A percentile compares a stretch with the other conserved stretches of the same genome.
Conservation (phyloP, 2,888 invertebrate genomes). For the Caenorhabditis zanzibari region DNA sequence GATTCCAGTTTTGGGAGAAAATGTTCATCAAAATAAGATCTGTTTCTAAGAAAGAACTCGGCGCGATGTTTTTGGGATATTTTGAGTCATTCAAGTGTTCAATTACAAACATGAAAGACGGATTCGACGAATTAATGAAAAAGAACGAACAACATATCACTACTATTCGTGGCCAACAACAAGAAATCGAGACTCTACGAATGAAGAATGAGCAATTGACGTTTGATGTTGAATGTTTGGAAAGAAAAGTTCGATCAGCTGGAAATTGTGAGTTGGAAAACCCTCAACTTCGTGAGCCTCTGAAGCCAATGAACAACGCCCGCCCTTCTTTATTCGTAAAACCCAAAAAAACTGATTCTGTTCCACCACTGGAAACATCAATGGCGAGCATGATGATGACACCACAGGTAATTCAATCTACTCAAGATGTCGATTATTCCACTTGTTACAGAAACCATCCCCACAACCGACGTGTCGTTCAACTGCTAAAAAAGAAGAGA, state of each 20-base stretch:
- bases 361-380: not conserved
- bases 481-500: conserved; percentile 28
- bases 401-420: conserved; percentile 32
- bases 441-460: conserved; percentile 27
- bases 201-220: conserved; percentile 35
- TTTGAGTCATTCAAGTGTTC: conserved; percentile 54
- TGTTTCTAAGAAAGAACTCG: conserved; percentile 45
- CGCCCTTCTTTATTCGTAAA: conserved; percentile 47
- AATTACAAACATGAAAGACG: conserved; percentile 26
- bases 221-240: conserved; percentile 26
- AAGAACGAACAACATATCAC: conserved; percentile 43
- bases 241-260: conserved; percentile 25
- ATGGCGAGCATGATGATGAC: conserved; percentile 37
- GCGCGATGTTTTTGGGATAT: conserved; percentile 30
- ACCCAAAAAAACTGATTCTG: conserved; percentile 15
- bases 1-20: conserved; percentile 42
- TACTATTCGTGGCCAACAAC: conserved; percentile 36
- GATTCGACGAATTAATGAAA: conserved; percentile 36
- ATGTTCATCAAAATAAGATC: conserved; percentile 42
- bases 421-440: not conserved
- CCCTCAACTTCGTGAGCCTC: conserved; percentile 27
- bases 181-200: conserved; percentile 23
- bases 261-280: conserved; percentile 14
- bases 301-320: conserved; percentile 30
- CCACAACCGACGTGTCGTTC: not conserved